A percentile compares a stretch with the other conserved stretches of the same genome.
Conservation (phyloP, 1,140 invertebrate species). For the Condylostylus longicornis region DNA sequence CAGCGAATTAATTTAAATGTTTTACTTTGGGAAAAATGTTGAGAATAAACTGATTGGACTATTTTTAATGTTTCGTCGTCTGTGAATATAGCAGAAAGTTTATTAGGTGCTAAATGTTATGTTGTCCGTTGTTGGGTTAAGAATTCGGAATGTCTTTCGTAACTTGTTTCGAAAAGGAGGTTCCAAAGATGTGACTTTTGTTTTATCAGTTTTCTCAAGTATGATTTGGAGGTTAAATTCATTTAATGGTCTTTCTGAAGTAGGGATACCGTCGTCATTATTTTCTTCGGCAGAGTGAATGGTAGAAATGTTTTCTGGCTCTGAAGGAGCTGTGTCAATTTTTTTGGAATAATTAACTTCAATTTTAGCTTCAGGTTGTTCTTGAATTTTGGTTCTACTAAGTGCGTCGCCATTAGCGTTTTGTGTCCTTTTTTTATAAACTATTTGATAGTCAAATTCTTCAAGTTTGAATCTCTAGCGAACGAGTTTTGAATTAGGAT, state of each 20-base stretch:
- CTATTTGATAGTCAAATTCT: conserved; percentile 24
- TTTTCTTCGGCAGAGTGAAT: conserved; percentile 1
- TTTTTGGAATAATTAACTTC: not conserved
- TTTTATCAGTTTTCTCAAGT: not conserved
- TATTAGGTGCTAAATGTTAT: not conserved
- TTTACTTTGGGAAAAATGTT: not conserved
- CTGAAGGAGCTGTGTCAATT: not conserved
- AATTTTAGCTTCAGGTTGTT: not conserved
- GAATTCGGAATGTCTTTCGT: no score
- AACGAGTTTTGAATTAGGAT: conserved; percentile 15
- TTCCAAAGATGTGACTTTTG: not conserved
- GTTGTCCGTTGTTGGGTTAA: no score
- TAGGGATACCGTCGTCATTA: not conserved
- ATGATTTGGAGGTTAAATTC: conserved; percentile 1
- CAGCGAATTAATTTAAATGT: not conserved
- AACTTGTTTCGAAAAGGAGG: not conserved
- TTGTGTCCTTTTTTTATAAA: conserved; percentile 25
- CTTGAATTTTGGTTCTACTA: conserved; percentile 6
- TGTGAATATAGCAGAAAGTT: not conserved
- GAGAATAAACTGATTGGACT: not conserved
- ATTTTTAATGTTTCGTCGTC: not conserved
- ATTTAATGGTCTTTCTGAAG: not conserved
- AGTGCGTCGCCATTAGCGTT: conserved; percentile 24
- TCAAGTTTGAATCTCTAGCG: conserved; percentile 13
- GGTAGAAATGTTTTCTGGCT: not conserved